Evolutionary conservation across 2,113 vertebrate species (phyloP).

Genomic region (Bujurquina vittata): DNA sequence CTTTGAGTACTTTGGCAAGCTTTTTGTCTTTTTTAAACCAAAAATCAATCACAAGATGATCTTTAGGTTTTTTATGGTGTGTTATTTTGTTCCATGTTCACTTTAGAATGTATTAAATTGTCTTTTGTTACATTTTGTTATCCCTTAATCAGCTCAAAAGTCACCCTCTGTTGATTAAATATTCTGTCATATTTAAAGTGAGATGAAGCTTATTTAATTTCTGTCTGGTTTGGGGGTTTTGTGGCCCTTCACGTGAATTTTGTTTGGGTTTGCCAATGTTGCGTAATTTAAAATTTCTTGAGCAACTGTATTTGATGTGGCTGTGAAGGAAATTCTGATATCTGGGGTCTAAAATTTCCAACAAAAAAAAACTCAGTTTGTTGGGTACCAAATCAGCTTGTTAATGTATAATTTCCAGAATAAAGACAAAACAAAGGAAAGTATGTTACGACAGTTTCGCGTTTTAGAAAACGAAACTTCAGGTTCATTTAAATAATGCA

Average conservation of each 20-base stretch:
- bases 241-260: fast-evolving
- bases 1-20: too few relatives aligned
- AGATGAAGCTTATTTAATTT: background rate
- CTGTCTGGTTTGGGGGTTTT: background rate
- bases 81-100: too few relatives aligned
- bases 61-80: too few relatives aligned
- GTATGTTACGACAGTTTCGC: background rate
- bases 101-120: background rate
- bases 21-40: too few relatives aligned
- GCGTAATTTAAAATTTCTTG: background rate
- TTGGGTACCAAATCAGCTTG: background rate
- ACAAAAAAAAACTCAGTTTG: background rate
- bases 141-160: background rate
- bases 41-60: too few relatives aligned
- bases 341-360: background rate
- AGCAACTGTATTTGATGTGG: fast-evolving
- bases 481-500: background rate
- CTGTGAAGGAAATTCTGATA: background rate
- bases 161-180: background rate
- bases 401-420: background rate
- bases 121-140: background rate
- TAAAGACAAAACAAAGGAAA: background rate
- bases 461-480: constrained; percentile 33
- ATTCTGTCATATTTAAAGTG: background rate
- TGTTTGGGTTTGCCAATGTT: background rate